These are phyloP conservation scores for Ormyrus thymus DNA, from an alignment of 2,888 invertebrate species.

Conservation along the genomic window DNA sequence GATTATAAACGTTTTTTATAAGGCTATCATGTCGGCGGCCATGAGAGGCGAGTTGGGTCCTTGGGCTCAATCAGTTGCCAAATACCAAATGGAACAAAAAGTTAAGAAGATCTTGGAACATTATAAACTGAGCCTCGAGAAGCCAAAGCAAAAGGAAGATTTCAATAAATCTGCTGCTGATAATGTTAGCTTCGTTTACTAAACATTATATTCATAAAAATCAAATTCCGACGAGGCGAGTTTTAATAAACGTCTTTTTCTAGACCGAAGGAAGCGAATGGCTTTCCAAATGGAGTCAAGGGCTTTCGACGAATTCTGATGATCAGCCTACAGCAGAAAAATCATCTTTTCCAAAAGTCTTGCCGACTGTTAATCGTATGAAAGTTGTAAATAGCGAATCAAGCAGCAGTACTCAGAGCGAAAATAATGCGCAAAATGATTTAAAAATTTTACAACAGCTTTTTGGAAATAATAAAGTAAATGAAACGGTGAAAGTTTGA, in stretches of 20 bases:
- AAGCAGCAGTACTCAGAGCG: slow-evolving; percentile 7
- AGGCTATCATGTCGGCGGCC: slow-evolving; percentile 67
- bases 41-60: slow-evolving; percentile 71
- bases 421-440: slow-evolving; percentile 22
- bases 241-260: slow-evolving; percentile 28
- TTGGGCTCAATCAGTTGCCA: slow-evolving; percentile 69
- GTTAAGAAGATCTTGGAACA: slow-evolving; percentile 64
- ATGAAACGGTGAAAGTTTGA: slow-evolving; percentile 1
- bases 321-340: not conserved
- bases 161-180: slow-evolving; percentile 31
- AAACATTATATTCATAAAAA: not conserved
- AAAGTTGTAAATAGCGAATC: slow-evolving; percentile 31
- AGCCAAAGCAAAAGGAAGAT: slow-evolving; percentile 23
- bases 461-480: slow-evolving; percentile 24
- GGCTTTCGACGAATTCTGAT: not conserved
- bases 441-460: slow-evolving; percentile 36
- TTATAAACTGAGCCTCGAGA: slow-evolving; percentile 59
- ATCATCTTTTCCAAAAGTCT: not conserved
- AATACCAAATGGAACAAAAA: slow-evolving; percentile 67
- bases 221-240: slow-evolving; percentile 2
- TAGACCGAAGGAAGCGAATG: slow-evolving; percentile 58
- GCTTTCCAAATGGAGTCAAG: slow-evolving; percentile 60
- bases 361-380: slow-evolving; percentile 42
- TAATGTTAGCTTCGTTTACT: slow-evolving; percentile 14
- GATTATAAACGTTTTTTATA: not conserved